Conservation (phyloP, 2,797 vertebrate genomes). For the Sebastes trivittatus region DNA sequence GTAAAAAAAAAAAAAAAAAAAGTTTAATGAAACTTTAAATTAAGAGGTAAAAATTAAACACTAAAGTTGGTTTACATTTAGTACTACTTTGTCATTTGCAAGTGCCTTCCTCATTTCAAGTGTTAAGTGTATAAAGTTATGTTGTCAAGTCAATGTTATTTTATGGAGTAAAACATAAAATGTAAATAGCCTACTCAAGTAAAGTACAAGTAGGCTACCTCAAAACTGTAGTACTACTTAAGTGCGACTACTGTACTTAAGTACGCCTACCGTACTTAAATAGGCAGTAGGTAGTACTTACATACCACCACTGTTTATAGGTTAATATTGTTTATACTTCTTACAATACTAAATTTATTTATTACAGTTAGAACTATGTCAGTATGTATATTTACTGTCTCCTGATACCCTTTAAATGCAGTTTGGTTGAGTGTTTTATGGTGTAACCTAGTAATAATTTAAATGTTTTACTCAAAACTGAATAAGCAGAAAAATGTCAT, state of each 20-base stretch:
- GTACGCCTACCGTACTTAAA: no score
- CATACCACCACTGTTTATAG: no score
- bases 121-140: not conserved
- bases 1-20: not conserved
- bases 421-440: not conserved
- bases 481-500: not conserved
- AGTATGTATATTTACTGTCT: not conserved
- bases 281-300: no score
- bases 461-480: not conserved
- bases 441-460: not conserved
- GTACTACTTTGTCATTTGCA: not conserved
- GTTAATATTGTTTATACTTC: no score
- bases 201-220: no score
- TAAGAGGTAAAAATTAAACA: not conserved
- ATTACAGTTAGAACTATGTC: not conserved
- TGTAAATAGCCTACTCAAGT: no score
- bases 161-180: no score
- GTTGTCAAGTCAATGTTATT: no score
- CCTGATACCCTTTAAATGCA: not conserved
- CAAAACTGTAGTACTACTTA: no score
- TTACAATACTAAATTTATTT: no score
- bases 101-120: not conserved
- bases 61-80: not conserved
- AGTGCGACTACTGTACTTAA: no score
- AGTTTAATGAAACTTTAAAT: not conserved